Conservation (phyloP, 1,140 invertebrate species). For the Ceratina japonica region DNA sequence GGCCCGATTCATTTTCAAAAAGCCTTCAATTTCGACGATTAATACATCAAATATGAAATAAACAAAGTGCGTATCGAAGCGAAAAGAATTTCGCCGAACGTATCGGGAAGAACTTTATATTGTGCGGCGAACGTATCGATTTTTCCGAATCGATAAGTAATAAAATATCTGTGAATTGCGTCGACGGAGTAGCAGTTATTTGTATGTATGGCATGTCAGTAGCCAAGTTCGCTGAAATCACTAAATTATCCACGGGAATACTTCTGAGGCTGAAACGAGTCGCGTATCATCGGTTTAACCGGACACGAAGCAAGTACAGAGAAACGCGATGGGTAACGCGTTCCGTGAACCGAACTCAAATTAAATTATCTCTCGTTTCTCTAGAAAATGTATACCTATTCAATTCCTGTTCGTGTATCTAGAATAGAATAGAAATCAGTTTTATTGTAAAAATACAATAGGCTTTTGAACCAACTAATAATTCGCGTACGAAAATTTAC, state of each 20-base stretch:
- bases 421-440: too few relatives aligned
- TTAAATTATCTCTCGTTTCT: background rate
- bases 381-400: background rate
- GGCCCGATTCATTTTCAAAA: too few relatives aligned
- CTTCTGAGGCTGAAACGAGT: background rate
- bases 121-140: too few relatives aligned
- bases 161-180: constrained; percentile 12
- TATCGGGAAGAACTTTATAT: too few relatives aligned
- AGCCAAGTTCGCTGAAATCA: background rate
- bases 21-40: background rate
- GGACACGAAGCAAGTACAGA: constrained; percentile 26
- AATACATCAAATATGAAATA: too few relatives aligned
- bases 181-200: constrained; percentile 13
- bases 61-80: background rate
- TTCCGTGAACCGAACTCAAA: background rate
- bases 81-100: background rate
- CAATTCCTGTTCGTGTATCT: background rate
- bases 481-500: too few relatives aligned
- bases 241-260: constrained; percentile 24
- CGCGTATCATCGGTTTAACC: background rate
- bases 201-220: constrained; percentile 14
- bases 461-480: too few relatives aligned
- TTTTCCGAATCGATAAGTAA: constrained; percentile 9
- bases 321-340: background rate
- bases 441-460: too few relatives aligned